Evolutionary conservation across 2,113 vertebrate species (phyloP).

Genomic region (Aldabrachelys gigantea): DNA sequence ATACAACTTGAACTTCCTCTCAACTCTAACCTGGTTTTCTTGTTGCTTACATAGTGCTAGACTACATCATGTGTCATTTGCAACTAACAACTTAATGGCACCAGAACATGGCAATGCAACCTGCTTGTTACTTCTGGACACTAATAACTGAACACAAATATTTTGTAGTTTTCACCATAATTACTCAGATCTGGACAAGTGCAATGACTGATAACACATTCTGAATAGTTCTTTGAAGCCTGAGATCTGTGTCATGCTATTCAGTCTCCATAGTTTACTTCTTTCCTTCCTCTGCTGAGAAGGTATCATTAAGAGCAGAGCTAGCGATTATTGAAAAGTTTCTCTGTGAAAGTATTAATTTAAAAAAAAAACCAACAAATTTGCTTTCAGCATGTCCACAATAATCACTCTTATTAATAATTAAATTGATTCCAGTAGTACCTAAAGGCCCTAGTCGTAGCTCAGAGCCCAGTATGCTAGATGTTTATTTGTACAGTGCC

Average conservation of each 20-base stretch:
- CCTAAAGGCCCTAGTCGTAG: neutral
- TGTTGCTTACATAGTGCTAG: neutral
- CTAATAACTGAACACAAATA: neutral
- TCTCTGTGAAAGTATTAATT: neutral
- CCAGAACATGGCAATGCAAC: neutral
- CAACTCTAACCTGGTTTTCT: rapidly evolving
- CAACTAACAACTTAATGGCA: neutral
- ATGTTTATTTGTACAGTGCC: neutral
- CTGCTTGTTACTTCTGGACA: neutral
- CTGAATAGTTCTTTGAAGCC: neutral
- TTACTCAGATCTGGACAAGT: conserved; percentile 19
- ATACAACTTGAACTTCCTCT: neutral
- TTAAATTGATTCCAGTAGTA: neutral
- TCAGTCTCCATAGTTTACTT: neutral
- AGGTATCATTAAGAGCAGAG: conserved; percentile 6
- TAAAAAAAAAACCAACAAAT: neutral
- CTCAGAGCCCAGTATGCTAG: neutral
- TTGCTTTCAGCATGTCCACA: conserved; percentile 23
- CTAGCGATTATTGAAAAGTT: neutral
- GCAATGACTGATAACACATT: neutral
- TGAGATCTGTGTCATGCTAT: neutral
- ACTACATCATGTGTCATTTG: neutral
- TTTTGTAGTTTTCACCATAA: neutral
- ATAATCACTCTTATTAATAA: neutral
- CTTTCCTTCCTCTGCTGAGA: neutral